A percentile compares a stretch with the other conserved stretches of the same genome.
These are phyloP conservation scores for Lathronympha strigana DNA, from an alignment of 2,888 invertebrate species.

Conservation along the genomic window DNA sequence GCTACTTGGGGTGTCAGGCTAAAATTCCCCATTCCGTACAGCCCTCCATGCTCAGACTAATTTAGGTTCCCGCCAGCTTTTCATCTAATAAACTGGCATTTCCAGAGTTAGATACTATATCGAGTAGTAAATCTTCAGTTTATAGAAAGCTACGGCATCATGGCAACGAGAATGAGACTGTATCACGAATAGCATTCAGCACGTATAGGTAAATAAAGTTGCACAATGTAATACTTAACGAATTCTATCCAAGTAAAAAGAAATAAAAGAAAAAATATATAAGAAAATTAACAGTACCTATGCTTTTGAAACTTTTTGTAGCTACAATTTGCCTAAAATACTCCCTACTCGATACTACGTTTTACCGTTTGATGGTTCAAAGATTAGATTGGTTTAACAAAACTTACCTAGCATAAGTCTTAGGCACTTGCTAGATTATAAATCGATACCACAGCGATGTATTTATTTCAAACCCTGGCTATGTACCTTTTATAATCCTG, in stretches of 20 bases:
- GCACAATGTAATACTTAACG: background rate
- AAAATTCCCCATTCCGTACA: slow-evolving; percentile 22
- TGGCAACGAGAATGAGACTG: slow-evolving; percentile 25
- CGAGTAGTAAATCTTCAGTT: slow-evolving; percentile 26
- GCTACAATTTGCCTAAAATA: too few relatives aligned
- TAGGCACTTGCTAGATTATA: too few relatives aligned
- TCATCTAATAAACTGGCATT: slow-evolving; percentile 31
- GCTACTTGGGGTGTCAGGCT: slow-evolving; percentile 18
- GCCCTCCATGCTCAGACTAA: slow-evolving; percentile 28
- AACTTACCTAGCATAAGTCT: too few relatives aligned
- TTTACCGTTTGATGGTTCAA: too few relatives aligned
- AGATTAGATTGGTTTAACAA: too few relatives aligned
- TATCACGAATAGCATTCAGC: slow-evolving; percentile 25
- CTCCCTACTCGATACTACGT: too few relatives aligned
- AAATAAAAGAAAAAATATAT: background rate
- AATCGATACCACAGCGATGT: background rate
- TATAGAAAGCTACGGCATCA: slow-evolving; percentile 7
- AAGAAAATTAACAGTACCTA: background rate
- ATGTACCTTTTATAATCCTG: slow-evolving; percentile 45
- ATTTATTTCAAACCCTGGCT: background rate
- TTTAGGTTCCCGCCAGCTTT: slow-evolving; percentile 33
- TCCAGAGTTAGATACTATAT: background rate
- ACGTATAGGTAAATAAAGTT: background rate
- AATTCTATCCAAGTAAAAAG: background rate
- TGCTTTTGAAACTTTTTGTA: too few relatives aligned